phyloP scores from a whole-genome alignment of 2,797 vertebrate species.

The Malurus leucopterus region DNA sequence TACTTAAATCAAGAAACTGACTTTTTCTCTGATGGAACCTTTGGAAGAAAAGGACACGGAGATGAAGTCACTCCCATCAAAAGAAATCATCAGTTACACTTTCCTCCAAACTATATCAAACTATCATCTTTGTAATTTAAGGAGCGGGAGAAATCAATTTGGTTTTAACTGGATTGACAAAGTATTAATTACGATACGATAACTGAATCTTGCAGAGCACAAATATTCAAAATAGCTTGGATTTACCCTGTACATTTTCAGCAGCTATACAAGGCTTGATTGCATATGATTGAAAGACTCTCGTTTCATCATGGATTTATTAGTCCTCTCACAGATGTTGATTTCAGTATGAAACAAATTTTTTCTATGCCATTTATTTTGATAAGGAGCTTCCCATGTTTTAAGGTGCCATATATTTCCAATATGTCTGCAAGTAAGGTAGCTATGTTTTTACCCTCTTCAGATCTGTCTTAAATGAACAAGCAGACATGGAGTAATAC shows the following conservation, averaged over 20 bases:
- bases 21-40: not conserved
- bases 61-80: not conserved
- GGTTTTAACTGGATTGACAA: not conserved
- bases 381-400: not conserved
- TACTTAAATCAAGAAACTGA: not conserved
- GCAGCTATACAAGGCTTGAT: not conserved
- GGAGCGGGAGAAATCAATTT: not conserved
- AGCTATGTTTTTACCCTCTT: not conserved
- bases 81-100: not conserved
- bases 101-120: not conserved
- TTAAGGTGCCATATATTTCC: not conserved
- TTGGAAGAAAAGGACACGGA: not conserved
- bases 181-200: not conserved
- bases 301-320: not conserved
- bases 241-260: not conserved
- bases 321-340: not conserved
- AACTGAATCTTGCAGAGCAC: not conserved
- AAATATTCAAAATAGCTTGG: not conserved
- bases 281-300: not conserved
- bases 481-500: not conserved
- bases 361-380: not conserved
- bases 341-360: not conserved
- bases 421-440: not conserved
- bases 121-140: not conserved
- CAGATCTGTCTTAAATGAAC: not conserved